phyloP scores from a whole-genome alignment of 2,888 invertebrate species.

The Apodemia hepburni region DNA sequence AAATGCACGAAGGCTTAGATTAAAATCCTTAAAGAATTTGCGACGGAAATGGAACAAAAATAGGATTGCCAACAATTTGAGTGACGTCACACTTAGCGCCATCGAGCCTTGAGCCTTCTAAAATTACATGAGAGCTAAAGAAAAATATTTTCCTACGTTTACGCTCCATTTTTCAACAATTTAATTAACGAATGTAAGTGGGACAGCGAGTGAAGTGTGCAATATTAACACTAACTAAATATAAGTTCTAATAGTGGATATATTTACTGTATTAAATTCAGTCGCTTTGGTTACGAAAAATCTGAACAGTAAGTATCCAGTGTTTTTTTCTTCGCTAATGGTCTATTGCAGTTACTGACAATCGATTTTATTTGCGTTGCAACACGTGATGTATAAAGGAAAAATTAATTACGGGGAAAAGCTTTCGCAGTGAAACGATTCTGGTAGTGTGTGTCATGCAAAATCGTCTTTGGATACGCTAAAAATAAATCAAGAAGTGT shows the following conservation, averaged over 20 bases:
- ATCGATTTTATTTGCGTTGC: conserved; percentile 47
- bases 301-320: conserved; percentile 66
- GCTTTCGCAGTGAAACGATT: conserved; percentile 36
- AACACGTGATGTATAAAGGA: conserved; percentile 47
- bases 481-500: conserved; percentile 66
- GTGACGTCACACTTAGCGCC: conserved; percentile 74
- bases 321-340: conserved; percentile 42
- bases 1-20: conserved; percentile 39
- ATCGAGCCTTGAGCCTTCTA: conserved; percentile 64
- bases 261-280: conserved; percentile 39
- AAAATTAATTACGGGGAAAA: conserved; percentile 43
- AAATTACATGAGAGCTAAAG: conserved; percentile 70
- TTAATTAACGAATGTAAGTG: conserved; percentile 52
- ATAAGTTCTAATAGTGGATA: conserved; percentile 31
- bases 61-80: conserved; percentile 77
- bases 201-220: conserved; percentile 56
- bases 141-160: conserved; percentile 58
- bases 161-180: conserved; percentile 50
- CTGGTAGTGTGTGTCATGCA: conserved; percentile 52
- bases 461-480: conserved; percentile 51
- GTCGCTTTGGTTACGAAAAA: conserved; percentile 58
- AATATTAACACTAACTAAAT: conserved; percentile 37
- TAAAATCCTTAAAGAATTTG: conserved; percentile 45
- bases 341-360: conserved; percentile 40
- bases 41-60: conserved; percentile 73